Base-by-base conservation (phyloP, 2,797 vertebrate species). In the Argentina silus region DNA sequence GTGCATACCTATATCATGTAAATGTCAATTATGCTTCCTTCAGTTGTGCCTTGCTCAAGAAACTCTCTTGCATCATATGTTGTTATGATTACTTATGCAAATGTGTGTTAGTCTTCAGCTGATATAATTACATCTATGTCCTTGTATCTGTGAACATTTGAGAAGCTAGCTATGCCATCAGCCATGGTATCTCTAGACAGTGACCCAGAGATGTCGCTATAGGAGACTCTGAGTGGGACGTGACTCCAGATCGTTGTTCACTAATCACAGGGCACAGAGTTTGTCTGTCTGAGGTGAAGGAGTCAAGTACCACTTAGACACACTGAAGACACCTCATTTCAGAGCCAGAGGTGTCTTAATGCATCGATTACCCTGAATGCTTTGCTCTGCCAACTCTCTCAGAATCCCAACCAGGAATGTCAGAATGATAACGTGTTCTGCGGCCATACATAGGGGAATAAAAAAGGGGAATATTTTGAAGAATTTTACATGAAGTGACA, bases 301-400 rank as follows among this genome's bases (percentile, higher is more conserved):
- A 68, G 80, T 71, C 76, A 81, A 76, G 73, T 45, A 78, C 76
- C 76, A 74, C 73, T 76, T 73, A 71, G 27, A 76, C 9, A 57
- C 36, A 45, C 57, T 45, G 56, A 63, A 67, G 63, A 70, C 72
- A 70, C 67, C 67, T 61, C 19, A 45, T 70, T 67, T 44, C 59
- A 27, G 47, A 71, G 51, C 7, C 1, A 9, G 19, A 27, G 21
- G 7, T 10, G 10, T 79, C 59, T 56, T 56, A 36, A 70, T 74
- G 67, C 61, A 50, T 17, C 19, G 59, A 70, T 70, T 61, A 62
- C 36, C 60, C 69, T 59, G 19, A 17, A 17, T 3, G 17, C 19
- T 19, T 57, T 59, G 6, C 56, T 59, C 17, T 11, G 56, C 8
- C 8, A 23, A 15, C 48, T 50, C 11, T 9, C 11, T 51, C 6